Base-by-base conservation (phyloP, 2,888 invertebrate genomes). In the Aromia moschata region DNA sequence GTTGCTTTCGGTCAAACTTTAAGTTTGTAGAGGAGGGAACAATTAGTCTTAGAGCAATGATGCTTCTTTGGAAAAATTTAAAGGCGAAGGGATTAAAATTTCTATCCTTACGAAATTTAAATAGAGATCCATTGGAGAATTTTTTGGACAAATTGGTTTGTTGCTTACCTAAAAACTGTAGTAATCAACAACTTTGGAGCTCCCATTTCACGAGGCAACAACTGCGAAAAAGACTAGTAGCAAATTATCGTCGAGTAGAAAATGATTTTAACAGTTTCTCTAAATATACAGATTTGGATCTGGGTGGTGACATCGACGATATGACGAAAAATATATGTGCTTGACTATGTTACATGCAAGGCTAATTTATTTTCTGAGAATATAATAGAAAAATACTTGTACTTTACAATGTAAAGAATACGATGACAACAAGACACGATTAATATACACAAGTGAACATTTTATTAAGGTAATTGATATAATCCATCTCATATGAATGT, bases 91-190 rank as follows among this genome's bases (percentile, higher is more conserved):
- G 47, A 5, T 56, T 38, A 10, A 14, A 25, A 2, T 36, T 20
- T 20, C 11, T 43, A 20, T 11, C 16, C 10, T 10, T 30, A 9
- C 7, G 45, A 17, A 17, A 18, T 33, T 37, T 57, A 15, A 53
- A 60, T 44, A 60, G 52, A 44, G 58, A 64, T 58, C 45, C 61
- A 7, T 11, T 62, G 18, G 54, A 62, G 33, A 64, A 64, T 45
- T 30, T 64, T n/a, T n/a, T n/a, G n/a, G n/a, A n/a, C n/a, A n/a
- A n/a, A n/a, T n/a, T n/a, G 58, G 20, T 64, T 64, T 38, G 36
- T 51, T 12, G 61, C 58, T 40, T 57, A 57, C 38, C 30, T 57
- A 43, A 60, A 63, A 31, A 60, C 60, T 45, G 56, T 54, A 4
- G 17, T 62, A 16, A 15, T 59, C 11, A 63, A 63, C 33, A 41